These are phyloP conservation scores for Pantherophis alleghaniensis DNA, from an alignment of 2,797 vertebrate species.

Conservation along the genomic window DNA sequence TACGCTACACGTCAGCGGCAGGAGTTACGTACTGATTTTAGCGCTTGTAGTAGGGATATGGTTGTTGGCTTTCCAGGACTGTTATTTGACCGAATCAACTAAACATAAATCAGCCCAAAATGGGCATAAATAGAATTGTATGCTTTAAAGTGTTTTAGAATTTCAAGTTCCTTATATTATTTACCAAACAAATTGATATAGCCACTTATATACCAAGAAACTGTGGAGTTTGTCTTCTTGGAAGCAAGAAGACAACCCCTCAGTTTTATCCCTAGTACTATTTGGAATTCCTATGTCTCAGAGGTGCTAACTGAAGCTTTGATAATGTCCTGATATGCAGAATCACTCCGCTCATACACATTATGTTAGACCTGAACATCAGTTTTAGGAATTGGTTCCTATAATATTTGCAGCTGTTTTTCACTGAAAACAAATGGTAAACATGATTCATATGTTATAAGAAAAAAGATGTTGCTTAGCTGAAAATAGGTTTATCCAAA, in stretches of 20 bases:
- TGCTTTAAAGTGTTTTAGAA: not conserved
- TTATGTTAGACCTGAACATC: not conserved
- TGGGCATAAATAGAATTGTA: not conserved
- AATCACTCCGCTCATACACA: not conserved
- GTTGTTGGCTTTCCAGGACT: not conserved
- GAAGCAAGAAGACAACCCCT: not conserved
- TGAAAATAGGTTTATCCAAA: not conserved
- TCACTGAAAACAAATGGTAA: not conserved
- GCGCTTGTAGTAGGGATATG: not conserved
- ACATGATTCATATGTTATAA: not conserved
- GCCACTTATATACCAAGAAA: not conserved
- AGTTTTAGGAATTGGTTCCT: not conserved
- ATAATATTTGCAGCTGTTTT: not conserved
- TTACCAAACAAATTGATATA: not conserved
- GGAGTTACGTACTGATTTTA: not conserved
- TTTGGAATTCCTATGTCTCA: not conserved
- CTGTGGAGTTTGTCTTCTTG: not conserved
- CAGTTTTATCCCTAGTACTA: not conserved
- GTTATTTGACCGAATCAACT: not conserved
- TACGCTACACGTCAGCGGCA: not conserved
- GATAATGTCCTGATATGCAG: too few species aligned
- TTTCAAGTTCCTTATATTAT: not conserved
- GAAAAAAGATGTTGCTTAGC: not conserved
- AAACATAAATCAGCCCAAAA: not conserved
- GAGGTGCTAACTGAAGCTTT: not conserved